Conservation (phyloP, 2,888 invertebrate genomes). For the Heliothis peltigera region DNA sequence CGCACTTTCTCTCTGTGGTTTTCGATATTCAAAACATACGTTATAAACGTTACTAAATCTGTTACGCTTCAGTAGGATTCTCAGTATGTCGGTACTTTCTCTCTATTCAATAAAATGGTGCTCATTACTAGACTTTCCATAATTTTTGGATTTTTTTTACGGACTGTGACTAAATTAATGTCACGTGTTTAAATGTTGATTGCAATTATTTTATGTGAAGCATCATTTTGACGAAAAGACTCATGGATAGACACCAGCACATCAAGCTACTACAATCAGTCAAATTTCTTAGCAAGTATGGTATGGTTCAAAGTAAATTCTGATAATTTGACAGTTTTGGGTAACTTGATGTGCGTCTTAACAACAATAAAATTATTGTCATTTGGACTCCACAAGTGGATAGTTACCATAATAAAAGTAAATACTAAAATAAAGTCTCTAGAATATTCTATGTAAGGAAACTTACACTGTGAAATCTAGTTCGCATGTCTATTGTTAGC, state of each 20-base stretch:
- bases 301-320: too few relatives aligned
- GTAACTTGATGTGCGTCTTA: too few relatives aligned
- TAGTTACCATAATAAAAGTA: background rate
- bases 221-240: constrained; percentile 35
- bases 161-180: constrained; percentile 49
- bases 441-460: background rate
- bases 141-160: constrained; percentile 44
- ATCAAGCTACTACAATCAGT: too few relatives aligned
- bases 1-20: constrained; percentile 79
- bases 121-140: constrained; percentile 62
- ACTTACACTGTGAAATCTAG: constrained; percentile 16
- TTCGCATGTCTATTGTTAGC: constrained; percentile 29
- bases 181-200: constrained; percentile 53
- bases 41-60: constrained; percentile 75
- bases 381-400: too few relatives aligned
- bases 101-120: constrained; percentile 58
- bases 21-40: constrained; percentile 75
- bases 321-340: too few relatives aligned
- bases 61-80: constrained; percentile 76
- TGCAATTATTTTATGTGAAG: constrained; percentile 28
- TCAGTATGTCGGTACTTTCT: constrained; percentile 70
- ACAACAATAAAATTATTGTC: too few relatives aligned
- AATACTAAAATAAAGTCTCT: background rate
- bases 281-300: too few relatives aligned
- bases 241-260: too few relatives aligned